phyloP scores from a whole-genome alignment of 2,888 invertebrate species.

The Ennomos erosarius region DNA sequence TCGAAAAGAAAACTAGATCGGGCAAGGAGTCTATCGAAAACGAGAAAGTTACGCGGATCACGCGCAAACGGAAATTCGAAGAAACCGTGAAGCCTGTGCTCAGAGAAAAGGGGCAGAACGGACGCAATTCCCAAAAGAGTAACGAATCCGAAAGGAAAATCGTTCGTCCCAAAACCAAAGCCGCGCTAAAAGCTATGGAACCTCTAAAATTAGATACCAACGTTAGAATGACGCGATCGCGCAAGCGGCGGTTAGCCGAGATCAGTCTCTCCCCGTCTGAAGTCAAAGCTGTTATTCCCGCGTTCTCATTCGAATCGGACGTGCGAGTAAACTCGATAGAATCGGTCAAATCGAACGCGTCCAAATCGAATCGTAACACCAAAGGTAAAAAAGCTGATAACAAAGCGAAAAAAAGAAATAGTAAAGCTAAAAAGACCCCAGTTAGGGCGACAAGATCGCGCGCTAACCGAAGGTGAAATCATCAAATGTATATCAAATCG shows the following conservation, averaged over 20 bases:
- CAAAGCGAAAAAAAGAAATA: constrained; percentile 16
- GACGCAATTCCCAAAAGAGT: constrained; percentile 57
- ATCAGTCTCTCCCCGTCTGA: constrained; percentile 73
- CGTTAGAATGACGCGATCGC: constrained; percentile 71
- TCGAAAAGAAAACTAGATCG: constrained; percentile 61
- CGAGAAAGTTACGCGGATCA: constrained; percentile 64
- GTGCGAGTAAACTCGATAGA: constrained; percentile 63
- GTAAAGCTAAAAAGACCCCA: constrained; percentile 61
- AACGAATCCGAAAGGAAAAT: constrained; percentile 57
- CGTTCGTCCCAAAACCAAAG: constrained; percentile 53
- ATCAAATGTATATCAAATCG: constrained; percentile 1
- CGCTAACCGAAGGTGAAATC: constrained; percentile 66
- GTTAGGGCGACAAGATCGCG: constrained; percentile 61
- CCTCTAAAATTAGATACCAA: constrained; percentile 50
- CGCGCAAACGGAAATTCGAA: constrained; percentile 68
- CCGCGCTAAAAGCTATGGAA: constrained; percentile 30
- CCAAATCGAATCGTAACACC: constrained; percentile 47
- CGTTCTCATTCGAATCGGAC: constrained; percentile 73
- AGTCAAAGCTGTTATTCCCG: constrained; percentile 58
- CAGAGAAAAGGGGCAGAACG: constrained; percentile 77
- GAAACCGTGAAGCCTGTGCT: constrained; percentile 69
- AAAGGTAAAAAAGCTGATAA: constrained; percentile 39
- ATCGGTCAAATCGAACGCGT: constrained; percentile 52
- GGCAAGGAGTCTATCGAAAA: constrained; percentile 80
- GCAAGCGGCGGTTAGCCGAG: constrained; percentile 61